Conservation (phyloP, 1,140 invertebrate genomes). For the Drosophila takahashii region DNA sequence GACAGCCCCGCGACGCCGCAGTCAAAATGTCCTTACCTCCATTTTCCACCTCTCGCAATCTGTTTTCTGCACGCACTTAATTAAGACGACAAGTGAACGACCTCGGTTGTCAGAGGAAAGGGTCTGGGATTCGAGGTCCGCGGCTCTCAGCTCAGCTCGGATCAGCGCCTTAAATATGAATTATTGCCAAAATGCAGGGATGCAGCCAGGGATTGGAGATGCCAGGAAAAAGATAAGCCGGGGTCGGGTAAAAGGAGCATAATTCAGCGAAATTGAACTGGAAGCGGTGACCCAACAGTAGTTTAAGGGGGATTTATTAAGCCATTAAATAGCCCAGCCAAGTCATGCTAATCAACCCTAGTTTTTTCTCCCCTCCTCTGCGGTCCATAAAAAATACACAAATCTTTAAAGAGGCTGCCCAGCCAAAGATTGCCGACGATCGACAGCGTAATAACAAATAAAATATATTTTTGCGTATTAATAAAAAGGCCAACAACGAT, state of each 20-base stretch:
- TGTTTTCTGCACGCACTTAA: conserved; percentile 71
- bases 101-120: conserved; percentile 66
- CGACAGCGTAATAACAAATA: conserved; percentile 62
- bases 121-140: neutral
- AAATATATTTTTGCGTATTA: conserved; percentile 78
- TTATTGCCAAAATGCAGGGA: conserved; percentile 45
- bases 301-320: conserved; percentile 29
- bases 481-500: conserved; percentile 79
- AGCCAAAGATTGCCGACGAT: conserved; percentile 33
- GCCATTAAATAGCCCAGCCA: conserved; percentile 20
- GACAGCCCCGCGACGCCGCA: conserved; percentile 60
- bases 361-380: conserved; percentile 1
- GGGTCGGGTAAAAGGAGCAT: neutral
- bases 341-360: conserved; percentile 31
- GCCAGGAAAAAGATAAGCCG: conserved; percentile 19
- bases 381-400: conserved; percentile 47
- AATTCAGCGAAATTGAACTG: conserved; percentile 10
- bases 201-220: conserved; percentile 20
- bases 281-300: neutral
- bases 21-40: conserved; percentile 70
- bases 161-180: conserved; percentile 66
- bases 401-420: conserved; percentile 25
- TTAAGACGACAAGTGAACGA: conserved; percentile 82
- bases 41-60: conserved; percentile 23
- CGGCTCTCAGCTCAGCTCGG: conserved; percentile 18